Evolutionary conservation across 2,797 vertebrate species (phyloP).

Genomic region (Aulostomus chinensis): DNA sequence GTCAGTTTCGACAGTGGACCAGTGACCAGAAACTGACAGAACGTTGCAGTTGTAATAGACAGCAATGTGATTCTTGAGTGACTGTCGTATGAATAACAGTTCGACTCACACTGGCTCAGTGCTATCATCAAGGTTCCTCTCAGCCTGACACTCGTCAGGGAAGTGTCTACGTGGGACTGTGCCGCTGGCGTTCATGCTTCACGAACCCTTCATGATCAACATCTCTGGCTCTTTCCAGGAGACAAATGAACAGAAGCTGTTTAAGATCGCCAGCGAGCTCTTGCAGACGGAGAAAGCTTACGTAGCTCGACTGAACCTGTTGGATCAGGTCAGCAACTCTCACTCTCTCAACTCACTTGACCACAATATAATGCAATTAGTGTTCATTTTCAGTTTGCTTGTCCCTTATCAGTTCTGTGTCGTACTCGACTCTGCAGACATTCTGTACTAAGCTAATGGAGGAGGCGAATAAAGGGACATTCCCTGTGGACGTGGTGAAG

Average conservation of each 20-base stretch:
- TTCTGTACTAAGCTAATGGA: constrained; percentile 91
- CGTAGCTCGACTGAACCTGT: constrained; percentile 88
- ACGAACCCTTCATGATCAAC: not conserved
- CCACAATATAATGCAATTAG: no score
- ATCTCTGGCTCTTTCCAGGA: constrained; percentile 78
- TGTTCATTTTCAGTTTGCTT: not conserved
- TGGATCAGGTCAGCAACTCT: constrained; percentile 85
- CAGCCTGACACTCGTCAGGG: no score
- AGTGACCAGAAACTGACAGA: no score
- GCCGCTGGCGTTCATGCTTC: no score
- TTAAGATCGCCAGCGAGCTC: constrained; percentile 96
- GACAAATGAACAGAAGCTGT: constrained; percentile 94
- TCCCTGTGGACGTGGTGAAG: constrained; percentile 92
- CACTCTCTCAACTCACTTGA: no score
- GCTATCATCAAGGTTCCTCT: no score
- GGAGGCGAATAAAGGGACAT: constrained; percentile 92
- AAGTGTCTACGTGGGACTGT: no score
- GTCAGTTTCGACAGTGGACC: no score
- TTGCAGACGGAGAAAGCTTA: constrained; percentile 96
- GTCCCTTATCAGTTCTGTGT: not conserved
- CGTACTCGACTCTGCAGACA: constrained; percentile 70
- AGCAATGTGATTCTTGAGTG: no score
- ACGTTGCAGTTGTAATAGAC: not conserved
- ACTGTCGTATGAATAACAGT: no score
- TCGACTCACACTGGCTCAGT: no score